phyloP scores from a whole-genome alignment of 2,797 vertebrate species.

The Gadopsis marmoratus region DNA sequence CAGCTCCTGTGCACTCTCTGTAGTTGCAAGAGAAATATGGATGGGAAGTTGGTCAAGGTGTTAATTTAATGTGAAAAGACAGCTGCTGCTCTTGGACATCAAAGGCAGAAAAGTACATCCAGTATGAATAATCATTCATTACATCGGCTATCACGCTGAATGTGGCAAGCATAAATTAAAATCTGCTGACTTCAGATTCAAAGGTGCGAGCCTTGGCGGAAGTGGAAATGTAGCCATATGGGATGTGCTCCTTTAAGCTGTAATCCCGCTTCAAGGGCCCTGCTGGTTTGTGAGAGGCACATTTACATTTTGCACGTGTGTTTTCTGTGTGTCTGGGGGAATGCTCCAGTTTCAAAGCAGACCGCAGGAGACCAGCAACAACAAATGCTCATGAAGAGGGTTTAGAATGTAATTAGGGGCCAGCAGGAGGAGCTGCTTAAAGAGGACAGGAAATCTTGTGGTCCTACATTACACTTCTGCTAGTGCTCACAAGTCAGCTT shows the following conservation, averaged over 20 bases:
- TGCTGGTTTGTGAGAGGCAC: constrained; percentile 25
- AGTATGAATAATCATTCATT: constrained; percentile 63
- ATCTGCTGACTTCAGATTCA: constrained; percentile 57
- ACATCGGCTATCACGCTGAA: constrained; percentile 63
- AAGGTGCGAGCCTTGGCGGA: constrained; percentile 67
- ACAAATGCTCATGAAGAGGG: constrained; percentile 31
- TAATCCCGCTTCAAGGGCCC: constrained; percentile 52
- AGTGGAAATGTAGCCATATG: constrained; percentile 69
- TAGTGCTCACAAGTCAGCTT: constrained; percentile 64
- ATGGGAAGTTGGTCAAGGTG: constrained; percentile 66
- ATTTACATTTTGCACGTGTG: constrained; percentile 43
- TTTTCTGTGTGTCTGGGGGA: constrained; percentile 31
- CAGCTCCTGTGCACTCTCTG: constrained; percentile 62
- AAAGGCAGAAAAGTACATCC: constrained; percentile 52
- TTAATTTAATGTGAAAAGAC: constrained; percentile 72
- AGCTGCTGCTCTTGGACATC: constrained; percentile 69
- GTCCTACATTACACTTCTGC: constrained; percentile 68
- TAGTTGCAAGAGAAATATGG: constrained; percentile 41
- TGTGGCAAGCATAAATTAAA: constrained; percentile 41
- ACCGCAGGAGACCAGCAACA: constrained; percentile 19
- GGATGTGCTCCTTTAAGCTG: constrained; percentile 41
- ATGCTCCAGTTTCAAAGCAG: constrained; percentile 38
- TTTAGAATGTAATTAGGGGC: constrained; percentile 51
- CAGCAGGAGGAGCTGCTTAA: constrained; percentile 42
- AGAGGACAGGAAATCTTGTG: constrained; percentile 40